These are phyloP conservation scores for Leucoma salicis DNA, from an alignment of 2,888 invertebrate species.

Conservation along the genomic window DNA sequence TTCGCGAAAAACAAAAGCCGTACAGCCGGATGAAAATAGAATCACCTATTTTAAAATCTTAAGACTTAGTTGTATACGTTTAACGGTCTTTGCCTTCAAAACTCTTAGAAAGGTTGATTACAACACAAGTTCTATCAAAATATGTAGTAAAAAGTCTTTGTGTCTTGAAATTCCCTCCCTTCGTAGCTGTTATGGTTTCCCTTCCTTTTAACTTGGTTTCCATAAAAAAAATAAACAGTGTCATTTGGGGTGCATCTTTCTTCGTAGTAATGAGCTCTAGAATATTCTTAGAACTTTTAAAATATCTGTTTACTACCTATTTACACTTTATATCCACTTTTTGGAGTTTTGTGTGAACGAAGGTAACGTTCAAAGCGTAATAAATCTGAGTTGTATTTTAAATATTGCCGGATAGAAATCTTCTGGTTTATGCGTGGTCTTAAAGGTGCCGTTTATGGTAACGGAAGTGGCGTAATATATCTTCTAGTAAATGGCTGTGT, in stretches of 20 bases:
- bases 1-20: too few relatives aligned
- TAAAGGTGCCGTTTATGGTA: not conserved
- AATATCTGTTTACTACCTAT: slow-evolving; percentile 14
- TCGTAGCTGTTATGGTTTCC: slow-evolving; percentile 30
- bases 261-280: slow-evolving; percentile 4
- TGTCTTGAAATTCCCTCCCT: slow-evolving; percentile 26
- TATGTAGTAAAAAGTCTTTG: slow-evolving; percentile 30
- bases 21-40: too few relatives aligned
- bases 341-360: not conserved
- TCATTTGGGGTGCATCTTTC: slow-evolving; percentile 31
- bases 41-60: too few relatives aligned
- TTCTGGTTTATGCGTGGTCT: not conserved
- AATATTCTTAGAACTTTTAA: slow-evolving; percentile 14
- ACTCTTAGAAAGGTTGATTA: slow-evolving; percentile 19
- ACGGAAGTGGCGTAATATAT: not conserved
- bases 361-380: not conserved
- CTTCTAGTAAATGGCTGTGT: too few relatives aligned
- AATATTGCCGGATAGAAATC: not conserved
- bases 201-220: slow-evolving; percentile 21
- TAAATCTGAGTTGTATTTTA: not conserved
- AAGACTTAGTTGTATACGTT: too few relatives aligned
- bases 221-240: slow-evolving; percentile 35
- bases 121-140: slow-evolving; percentile 26
- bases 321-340: slow-evolving; percentile 12
- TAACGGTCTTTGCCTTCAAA: not conserved